phyloP scores from a whole-genome alignment of 1,140 invertebrate genomes.

The Ceratina japonica region DNA sequence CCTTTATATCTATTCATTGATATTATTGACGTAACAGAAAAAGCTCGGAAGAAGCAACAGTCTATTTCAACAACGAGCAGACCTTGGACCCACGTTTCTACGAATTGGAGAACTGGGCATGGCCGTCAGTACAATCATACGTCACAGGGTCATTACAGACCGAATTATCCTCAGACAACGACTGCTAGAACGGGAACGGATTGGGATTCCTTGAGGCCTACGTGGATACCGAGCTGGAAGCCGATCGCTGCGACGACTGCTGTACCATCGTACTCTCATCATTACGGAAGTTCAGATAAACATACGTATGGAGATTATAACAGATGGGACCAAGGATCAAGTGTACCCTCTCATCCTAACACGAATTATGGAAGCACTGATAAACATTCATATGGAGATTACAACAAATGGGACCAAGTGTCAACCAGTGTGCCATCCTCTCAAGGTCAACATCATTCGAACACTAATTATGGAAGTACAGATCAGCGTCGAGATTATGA shows the following conservation, averaged over 20 bases:
- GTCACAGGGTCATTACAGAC: not conserved
- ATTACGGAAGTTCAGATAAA: not conserved
- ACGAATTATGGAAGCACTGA: too few relatives aligned
- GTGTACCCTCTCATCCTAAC: too few relatives aligned
- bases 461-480: not conserved
- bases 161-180: not conserved
- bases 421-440: too few relatives aligned
- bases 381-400: too few relatives aligned
- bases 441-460: too few relatives aligned
- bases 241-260: slow-evolving; percentile 3
- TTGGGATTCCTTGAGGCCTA: slow-evolving; percentile 13
- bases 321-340: too few relatives aligned
- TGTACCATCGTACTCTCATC: not conserved
- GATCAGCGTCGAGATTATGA: not conserved
- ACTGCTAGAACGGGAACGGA: not conserved
- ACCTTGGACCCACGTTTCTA: slow-evolving; percentile 19
- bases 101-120: not conserved
- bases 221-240: slow-evolving; percentile 6
- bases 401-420: too few relatives aligned
- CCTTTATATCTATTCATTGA: too few relatives aligned
- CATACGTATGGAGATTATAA: too few relatives aligned
- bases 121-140: slow-evolving; percentile 27
- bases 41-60: not conserved
- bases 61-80: not conserved
- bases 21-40: slow-evolving; percentile 23